A percentile compares a stretch with the other conserved stretches of the same genome.
Evolutionary conservation across 2,113 vertebrate genomes (phyloP).

Genomic region (Progne subis): DNA sequence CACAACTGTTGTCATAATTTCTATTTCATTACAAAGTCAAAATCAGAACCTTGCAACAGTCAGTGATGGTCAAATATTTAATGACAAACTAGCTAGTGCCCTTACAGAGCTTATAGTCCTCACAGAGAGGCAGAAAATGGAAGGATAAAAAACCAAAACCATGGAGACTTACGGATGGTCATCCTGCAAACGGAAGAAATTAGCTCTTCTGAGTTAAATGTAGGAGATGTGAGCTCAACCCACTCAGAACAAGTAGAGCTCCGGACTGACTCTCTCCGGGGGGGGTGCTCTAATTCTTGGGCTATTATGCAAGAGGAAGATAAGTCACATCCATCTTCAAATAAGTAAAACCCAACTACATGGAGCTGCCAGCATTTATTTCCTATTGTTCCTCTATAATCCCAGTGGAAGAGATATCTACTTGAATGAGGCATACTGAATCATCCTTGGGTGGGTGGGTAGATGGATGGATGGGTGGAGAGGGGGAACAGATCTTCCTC

Average conservation of each 20-base stretch:
- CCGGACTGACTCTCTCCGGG: background rate
- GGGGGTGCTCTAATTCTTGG: slow-evolving; percentile 13
- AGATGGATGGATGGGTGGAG: background rate
- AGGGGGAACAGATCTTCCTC: background rate
- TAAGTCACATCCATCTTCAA: slow-evolving; percentile 41
- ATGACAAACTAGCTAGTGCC: background rate
- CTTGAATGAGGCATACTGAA: background rate
- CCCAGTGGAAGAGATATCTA: slow-evolving; percentile 22
- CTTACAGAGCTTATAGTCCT: background rate
- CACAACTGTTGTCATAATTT: background rate
- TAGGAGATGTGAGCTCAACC: background rate
- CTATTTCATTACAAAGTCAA: background rate
- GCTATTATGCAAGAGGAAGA: slow-evolving; percentile 35
- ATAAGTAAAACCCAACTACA: slow-evolving; percentile 17
- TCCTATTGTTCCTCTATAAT: slow-evolving; percentile 23
- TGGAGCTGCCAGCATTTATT: slow-evolving; percentile 31
- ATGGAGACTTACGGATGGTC: slow-evolving; percentile 24
- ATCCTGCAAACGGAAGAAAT: background rate
- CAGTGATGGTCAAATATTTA: background rate
- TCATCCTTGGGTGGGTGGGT: background rate
- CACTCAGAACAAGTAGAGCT: background rate
- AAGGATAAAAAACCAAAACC: background rate
- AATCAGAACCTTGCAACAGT: background rate
- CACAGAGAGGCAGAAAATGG: background rate
- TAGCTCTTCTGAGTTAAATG: background rate